These are phyloP conservation scores for Leptobrachium ailaonicum DNA, from an alignment of 2,113 vertebrate genomes.

Conservation along the genomic window DNA sequence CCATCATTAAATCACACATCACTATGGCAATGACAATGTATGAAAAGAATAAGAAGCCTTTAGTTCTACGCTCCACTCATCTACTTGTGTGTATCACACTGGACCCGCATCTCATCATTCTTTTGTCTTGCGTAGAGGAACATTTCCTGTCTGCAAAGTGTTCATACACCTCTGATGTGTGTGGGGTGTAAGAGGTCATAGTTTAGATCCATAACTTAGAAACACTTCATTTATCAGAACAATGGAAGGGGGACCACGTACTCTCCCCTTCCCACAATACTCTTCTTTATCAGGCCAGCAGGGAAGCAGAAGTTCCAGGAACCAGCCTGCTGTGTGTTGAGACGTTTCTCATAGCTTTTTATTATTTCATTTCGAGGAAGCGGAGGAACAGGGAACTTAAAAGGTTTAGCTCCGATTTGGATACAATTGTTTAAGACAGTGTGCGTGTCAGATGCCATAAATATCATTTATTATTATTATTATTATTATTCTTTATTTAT, in stretches of 20 bases:
- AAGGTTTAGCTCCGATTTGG: background rate
- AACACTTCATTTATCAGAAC: slow-evolving; percentile 62
- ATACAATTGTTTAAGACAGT: background rate
- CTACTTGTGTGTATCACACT: background rate
- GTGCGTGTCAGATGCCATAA: too few relatives aligned
- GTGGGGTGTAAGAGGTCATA: slow-evolving; percentile 57
- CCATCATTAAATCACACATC: too few relatives aligned
- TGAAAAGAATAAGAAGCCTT: too few relatives aligned
- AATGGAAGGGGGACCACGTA: slow-evolving; percentile 52
- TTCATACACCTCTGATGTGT: slow-evolving; percentile 27
- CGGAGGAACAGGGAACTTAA: background rate
- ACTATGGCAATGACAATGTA: too few relatives aligned
- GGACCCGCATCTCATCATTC: slow-evolving; percentile 24
- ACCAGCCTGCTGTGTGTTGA: slow-evolving; percentile 28
- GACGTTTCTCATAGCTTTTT: slow-evolving; percentile 21
- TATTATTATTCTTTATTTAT: too few relatives aligned
- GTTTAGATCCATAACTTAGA: slow-evolving; percentile 59
- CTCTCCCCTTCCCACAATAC: slow-evolving; percentile 38
- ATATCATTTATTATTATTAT: too few relatives aligned
- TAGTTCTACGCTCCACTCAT: too few relatives aligned
- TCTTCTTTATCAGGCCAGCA: slow-evolving; percentile 58
- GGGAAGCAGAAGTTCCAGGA: slow-evolving; percentile 55
- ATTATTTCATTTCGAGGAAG: slow-evolving; percentile 22
- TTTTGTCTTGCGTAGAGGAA: slow-evolving; percentile 14
- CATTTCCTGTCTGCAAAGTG: slow-evolving; percentile 25